Base-by-base conservation (phyloP, 2,888 invertebrate genomes). In the Sesia bembeciformis region DNA sequence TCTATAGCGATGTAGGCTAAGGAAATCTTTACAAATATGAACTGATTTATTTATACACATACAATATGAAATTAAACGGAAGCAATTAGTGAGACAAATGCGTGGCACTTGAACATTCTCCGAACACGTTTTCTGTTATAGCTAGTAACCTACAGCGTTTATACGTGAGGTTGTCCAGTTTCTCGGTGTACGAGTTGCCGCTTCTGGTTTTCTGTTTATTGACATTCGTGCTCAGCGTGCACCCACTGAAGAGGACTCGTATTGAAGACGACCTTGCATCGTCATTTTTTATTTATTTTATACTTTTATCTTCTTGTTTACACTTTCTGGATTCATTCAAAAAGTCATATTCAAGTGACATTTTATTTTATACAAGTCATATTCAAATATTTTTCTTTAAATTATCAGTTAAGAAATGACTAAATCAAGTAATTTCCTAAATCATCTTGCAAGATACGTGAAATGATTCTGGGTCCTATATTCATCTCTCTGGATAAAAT, bases 121-220 rank as follows among this genome's bases (percentile, higher is more conserved):
- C 57, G 60, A 66, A 70, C 73, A 76, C 73, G 69, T 69, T 65
- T 61, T 58, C 58, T 64, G 60, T 68, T 76, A 75, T 72, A 68
- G 65, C 72, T 67, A 62, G 57, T 56, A 57, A 56, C 57, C 56
- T 62, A 60, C 50, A 55, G 52, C 52, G 51, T 38, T 40, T 40
- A 53, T 52, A 57, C 57, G 57, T 60, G 56, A 55, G 56, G 52
- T 53, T 8, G 52, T 49, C 57, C 23, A 51, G 43, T 59, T 58
- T 56, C 54, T 52, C 53, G 23, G 53, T n/a, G 49, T 54, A 42
- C 7, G 53, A 49, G 46, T 55, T 54, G 52, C 50, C 43, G 52
- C 49, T 55, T 58, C 52, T 56, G 54, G 53, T 57, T 59, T 52
- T 51, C 7, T 55, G 40, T 51, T 52, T 54, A 52, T 53, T 58